Conservation (phyloP, 2,113 vertebrate genomes). For the Megaleporinus macrocephalus region DNA sequence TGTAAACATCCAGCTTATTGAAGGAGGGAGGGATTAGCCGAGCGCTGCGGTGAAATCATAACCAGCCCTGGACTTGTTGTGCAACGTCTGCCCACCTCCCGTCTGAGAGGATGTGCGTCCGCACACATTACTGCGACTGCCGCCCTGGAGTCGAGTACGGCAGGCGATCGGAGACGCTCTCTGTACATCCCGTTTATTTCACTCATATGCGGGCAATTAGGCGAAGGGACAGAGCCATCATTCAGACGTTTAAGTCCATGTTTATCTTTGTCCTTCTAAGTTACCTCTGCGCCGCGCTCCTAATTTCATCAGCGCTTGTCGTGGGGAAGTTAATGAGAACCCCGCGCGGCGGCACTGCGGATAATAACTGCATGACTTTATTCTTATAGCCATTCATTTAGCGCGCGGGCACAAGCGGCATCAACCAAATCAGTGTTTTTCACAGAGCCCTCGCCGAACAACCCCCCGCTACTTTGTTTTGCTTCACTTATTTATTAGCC, state of each 20-base stretch:
- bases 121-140: slow-evolving; percentile 12
- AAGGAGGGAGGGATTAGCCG: not conserved
- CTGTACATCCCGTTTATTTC: slow-evolving; percentile 14
- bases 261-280: slow-evolving; percentile 33
- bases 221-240: slow-evolving; percentile 15
- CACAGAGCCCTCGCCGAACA: slow-evolving; percentile 33
- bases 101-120: slow-evolving; percentile 19
- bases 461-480: slow-evolving; percentile 45
- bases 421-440: slow-evolving; percentile 53
- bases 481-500: slow-evolving; percentile 51
- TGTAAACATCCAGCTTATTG: not conserved
- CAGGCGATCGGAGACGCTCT: not conserved
- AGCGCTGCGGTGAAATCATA: not conserved
- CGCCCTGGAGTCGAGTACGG: not conserved
- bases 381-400: slow-evolving; percentile 56
- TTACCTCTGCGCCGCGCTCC: slow-evolving; percentile 23
- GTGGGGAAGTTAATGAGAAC: slow-evolving; percentile 48
- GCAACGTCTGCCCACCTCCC: not conserved
- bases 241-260: slow-evolving; percentile 28
- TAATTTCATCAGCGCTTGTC: slow-evolving; percentile 50
- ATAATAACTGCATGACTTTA: slow-evolving; percentile 58
- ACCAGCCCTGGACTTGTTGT: not conserved
- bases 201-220: slow-evolving; percentile 12
- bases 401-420: slow-evolving; percentile 45
- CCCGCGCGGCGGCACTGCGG: slow-evolving; percentile 28